These are phyloP conservation scores for Toxotes lorentzi DNA, from an alignment of 2,797 vertebrate genomes.

Conservation along the genomic window DNA sequence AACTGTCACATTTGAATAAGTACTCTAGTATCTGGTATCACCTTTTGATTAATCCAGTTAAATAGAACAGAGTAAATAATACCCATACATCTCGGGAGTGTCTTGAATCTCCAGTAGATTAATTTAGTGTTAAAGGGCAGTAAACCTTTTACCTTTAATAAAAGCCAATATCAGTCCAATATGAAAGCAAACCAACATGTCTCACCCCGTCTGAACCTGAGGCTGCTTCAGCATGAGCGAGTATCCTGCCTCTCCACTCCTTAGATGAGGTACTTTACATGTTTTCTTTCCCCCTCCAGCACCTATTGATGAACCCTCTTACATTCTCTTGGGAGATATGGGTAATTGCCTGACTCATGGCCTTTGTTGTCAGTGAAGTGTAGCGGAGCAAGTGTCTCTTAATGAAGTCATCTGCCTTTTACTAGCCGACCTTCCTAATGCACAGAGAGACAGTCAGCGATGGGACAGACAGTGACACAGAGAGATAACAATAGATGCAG, in stretches of 20 bases:
- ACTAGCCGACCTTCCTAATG: slow-evolving; percentile 1
- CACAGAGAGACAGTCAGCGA: neutral
- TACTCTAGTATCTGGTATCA: neutral
- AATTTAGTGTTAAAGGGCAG: slow-evolving; percentile 23
- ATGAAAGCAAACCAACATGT: slow-evolving; percentile 3
- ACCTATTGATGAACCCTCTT: slow-evolving; percentile 28
- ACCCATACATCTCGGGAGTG: neutral
- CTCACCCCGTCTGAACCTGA: slow-evolving; percentile 6
- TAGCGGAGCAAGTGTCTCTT: slow-evolving; percentile 38
- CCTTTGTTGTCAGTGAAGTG: slow-evolving; percentile 57
- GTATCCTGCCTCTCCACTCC: neutral
- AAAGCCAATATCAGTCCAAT: slow-evolving; percentile 31
- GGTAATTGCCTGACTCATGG: slow-evolving; percentile 57
- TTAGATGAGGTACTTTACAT: slow-evolving; percentile 18
- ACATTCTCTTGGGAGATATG: slow-evolving; percentile 25
- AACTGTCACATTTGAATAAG: neutral
- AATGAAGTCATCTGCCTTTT: slow-evolving; percentile 63
- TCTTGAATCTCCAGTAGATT: slow-evolving; percentile 10
- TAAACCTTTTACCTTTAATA: slow-evolving; percentile 29
- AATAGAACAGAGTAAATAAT: neutral
- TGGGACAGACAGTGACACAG: neutral
- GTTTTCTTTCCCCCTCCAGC: neutral
- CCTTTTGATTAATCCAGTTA: neutral
- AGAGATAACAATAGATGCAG: neutral
- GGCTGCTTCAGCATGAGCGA: neutral